Conservation (phyloP, 2,797 vertebrate genomes). For the Neostethus bicornis region DNA sequence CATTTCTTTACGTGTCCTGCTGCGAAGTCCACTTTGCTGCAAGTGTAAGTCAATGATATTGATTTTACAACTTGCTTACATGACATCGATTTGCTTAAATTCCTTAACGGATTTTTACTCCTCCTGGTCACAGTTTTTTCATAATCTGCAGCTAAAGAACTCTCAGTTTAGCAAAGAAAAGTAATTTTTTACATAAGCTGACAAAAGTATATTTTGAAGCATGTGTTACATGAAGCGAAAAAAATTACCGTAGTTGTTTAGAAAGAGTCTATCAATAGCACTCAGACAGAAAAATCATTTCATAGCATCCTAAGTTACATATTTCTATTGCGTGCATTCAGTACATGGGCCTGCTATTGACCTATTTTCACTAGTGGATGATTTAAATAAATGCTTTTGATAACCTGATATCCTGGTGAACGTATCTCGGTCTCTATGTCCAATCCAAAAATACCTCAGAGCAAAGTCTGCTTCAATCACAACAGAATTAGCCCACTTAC, state of each 20-base stretch:
- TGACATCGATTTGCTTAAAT: background rate
- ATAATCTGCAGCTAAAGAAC: background rate
- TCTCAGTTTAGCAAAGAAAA: background rate
- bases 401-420: constrained; percentile 44
- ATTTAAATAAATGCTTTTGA: constrained; percentile 28
- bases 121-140: background rate
- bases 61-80: constrained; percentile 17
- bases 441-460: constrained; percentile 37
- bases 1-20: constrained; percentile 14
- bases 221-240: constrained; percentile 5
- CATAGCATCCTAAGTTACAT: background rate
- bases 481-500: constrained; percentile 36
- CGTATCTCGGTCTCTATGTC: constrained; percentile 29
- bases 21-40: constrained; percentile 6
- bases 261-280: background rate
- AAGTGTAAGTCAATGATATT: constrained; percentile 1
- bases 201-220: constrained; percentile 14
- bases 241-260: background rate
- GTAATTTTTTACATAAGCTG: constrained; percentile 9
- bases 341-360: background rate
- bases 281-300: constrained; percentile 4
- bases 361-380: constrained; percentile 16
- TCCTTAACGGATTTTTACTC: background rate
- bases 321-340: background rate
- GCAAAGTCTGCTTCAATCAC: constrained; percentile 31